Conservation (phyloP, 2,113 vertebrate species). For the Gallinago undulata region DNA sequence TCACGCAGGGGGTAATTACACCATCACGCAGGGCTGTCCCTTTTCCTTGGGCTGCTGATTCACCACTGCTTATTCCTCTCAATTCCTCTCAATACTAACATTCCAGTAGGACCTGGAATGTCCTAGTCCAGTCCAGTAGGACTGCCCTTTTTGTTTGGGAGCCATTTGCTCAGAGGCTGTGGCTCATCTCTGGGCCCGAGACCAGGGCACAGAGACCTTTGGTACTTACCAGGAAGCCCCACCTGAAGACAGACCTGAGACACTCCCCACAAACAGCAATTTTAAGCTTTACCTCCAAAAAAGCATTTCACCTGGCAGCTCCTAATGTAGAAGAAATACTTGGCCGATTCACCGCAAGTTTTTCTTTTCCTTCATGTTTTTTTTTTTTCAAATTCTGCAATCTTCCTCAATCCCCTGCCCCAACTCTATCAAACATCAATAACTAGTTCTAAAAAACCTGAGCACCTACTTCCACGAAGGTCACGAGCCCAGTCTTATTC, state of each 20-base stretch:
- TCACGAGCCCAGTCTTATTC: background rate
- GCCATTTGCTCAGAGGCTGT: background rate
- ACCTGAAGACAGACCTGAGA: background rate
- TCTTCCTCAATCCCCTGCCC: background rate
- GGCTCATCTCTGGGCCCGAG: background rate
- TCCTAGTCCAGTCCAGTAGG: background rate
- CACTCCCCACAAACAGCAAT: background rate
- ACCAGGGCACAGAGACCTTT: no score
- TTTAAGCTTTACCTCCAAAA: background rate
- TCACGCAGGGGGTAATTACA: background rate
- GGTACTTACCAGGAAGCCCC: background rate
- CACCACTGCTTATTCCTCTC: background rate
- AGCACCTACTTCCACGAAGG: background rate
- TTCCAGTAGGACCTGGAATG: background rate
- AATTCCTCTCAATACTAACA: background rate
- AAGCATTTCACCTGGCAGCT: background rate
- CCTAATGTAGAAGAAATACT: background rate
- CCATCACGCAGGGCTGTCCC: accelerated
- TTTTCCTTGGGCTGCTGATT: background rate
- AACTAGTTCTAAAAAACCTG: background rate
- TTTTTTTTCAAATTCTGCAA: background rate
- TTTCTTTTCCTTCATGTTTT: background rate
- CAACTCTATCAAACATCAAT: background rate
- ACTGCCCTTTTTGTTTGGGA: background rate
- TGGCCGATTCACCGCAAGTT: background rate